Evolutionary conservation across 1,140 invertebrate genomes (phyloP).

Genomic region (Nixonia krombeini): DNA sequence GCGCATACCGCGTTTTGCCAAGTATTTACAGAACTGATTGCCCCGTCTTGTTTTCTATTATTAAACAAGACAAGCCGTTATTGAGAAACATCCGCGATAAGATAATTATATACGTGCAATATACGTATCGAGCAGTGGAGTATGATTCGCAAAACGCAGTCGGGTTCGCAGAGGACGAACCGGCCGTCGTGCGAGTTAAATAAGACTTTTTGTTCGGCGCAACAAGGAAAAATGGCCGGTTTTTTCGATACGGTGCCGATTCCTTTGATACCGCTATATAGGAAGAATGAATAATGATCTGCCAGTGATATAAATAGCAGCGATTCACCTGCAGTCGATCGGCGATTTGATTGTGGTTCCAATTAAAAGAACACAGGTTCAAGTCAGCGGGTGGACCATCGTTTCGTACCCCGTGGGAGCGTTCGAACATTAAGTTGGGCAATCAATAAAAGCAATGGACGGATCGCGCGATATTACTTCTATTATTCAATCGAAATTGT

Average conservation of each 20-base stretch:
- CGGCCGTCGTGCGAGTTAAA: slow-evolving; percentile 18
- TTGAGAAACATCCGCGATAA: slow-evolving; percentile 9
- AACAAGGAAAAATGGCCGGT: slow-evolving; percentile 31
- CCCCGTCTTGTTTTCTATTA: background rate
- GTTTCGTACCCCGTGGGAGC: slow-evolving; percentile 11
- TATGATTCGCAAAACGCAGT: slow-evolving; percentile 4
- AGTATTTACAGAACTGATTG: background rate
- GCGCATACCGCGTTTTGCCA: no score
- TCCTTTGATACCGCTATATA: slow-evolving; percentile 32
- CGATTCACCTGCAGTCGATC: slow-evolving; percentile 65
- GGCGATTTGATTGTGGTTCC: slow-evolving; percentile 60
- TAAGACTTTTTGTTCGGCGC: slow-evolving; percentile 39
- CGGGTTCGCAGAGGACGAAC: background rate
- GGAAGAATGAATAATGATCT: slow-evolving; percentile 65
- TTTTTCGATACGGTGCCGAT: slow-evolving; percentile 42
- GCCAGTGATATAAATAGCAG: slow-evolving; percentile 67
- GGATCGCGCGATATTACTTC: background rate
- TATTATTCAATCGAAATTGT: background rate
- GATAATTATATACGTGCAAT: slow-evolving; percentile 24
- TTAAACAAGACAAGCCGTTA: no score
- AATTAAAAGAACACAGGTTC: slow-evolving; percentile 67
- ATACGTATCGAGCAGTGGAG: background rate
- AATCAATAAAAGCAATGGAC: slow-evolving; percentile 2
- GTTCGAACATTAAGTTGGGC: no score
- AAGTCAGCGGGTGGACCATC: slow-evolving; percentile 58